A percentile compares a stretch with the other conserved stretches of the same genome.
These are phyloP conservation scores for Rhogogaster chlorosoma DNA, from an alignment of 2,888 invertebrate genomes.

Conservation along the genomic window DNA sequence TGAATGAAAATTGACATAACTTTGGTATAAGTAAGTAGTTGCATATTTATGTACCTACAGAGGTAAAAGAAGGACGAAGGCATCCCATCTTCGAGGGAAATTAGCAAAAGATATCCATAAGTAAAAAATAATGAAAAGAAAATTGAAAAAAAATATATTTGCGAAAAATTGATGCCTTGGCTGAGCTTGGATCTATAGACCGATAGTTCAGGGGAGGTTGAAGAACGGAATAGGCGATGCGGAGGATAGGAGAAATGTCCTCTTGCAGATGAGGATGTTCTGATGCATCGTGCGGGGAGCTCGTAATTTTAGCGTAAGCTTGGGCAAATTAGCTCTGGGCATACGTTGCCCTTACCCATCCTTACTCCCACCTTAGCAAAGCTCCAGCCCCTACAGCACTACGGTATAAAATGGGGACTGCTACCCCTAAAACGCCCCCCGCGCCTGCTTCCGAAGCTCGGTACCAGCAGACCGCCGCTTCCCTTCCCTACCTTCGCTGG, in stretches of 20 bases:
- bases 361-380: background rate
- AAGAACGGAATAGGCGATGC: background rate
- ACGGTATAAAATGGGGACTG: slow-evolving; percentile 51
- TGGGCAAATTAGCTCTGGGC: slow-evolving; percentile 74
- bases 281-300: slow-evolving; percentile 70
- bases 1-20: too few relatives aligned
- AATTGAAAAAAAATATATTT: too few relatives aligned
- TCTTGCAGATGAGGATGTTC: slow-evolving; percentile 63
- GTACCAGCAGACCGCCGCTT: background rate
- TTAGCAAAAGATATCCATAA: background rate
- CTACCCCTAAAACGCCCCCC: slow-evolving; percentile 48
- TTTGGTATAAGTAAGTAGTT: background rate
- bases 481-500: slow-evolving; percentile 8
- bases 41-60: background rate
- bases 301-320: slow-evolving; percentile 73
- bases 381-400: slow-evolving; percentile 43
- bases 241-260: slow-evolving; percentile 1
- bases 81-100: background rate
- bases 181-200: background rate
- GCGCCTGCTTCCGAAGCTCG: background rate
- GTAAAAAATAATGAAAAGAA: too few relatives aligned
- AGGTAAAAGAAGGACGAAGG: background rate
- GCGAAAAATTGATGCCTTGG: background rate
- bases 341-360: slow-evolving; percentile 71
- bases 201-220: background rate